Evolutionary conservation across 2,888 invertebrate species (phyloP).

Genomic region (Sycophila texana): DNA sequence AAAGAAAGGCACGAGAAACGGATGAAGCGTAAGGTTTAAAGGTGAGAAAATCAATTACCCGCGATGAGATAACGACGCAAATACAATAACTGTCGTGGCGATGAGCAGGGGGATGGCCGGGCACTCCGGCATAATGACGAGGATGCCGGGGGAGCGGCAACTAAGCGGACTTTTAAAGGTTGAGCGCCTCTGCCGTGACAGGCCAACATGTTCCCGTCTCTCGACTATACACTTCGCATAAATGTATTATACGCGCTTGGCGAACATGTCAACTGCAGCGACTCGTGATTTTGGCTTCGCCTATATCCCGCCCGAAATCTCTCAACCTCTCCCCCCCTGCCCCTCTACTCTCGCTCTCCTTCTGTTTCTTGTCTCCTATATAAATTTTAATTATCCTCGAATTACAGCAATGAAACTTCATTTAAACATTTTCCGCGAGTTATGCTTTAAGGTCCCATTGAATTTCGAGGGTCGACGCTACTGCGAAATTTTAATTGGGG

Average conservation of each 20-base stretch:
- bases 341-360: neutral
- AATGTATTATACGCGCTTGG: slow-evolving; percentile 70
- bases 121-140: slow-evolving; percentile 9
- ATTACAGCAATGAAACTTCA: neutral
- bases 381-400: slow-evolving; percentile 42
- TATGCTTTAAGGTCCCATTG: too few species aligned
- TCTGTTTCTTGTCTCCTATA: neutral
- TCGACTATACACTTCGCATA: slow-evolving; percentile 62
- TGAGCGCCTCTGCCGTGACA: slow-evolving; percentile 65
- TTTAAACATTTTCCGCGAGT: neutral
- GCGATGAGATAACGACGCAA: neutral
- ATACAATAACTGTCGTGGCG: slow-evolving; percentile 24
- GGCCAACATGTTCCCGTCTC: slow-evolving; percentile 25
- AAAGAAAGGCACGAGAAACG: too few species aligned
- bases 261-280: slow-evolving; percentile 73
- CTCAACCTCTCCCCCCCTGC: too few species aligned
- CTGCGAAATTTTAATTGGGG: too few species aligned
- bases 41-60: neutral
- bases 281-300: slow-evolving; percentile 36
- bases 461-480: too few species aligned
- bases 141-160: neutral
- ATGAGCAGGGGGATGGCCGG: neutral
- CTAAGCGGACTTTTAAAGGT: slow-evolving; percentile 42
- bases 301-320: slow-evolving; percentile 35
- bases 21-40: neutral